Base-by-base conservation (phyloP, 2,888 invertebrate genomes). In the Cremastobaeus sp. region DNA sequence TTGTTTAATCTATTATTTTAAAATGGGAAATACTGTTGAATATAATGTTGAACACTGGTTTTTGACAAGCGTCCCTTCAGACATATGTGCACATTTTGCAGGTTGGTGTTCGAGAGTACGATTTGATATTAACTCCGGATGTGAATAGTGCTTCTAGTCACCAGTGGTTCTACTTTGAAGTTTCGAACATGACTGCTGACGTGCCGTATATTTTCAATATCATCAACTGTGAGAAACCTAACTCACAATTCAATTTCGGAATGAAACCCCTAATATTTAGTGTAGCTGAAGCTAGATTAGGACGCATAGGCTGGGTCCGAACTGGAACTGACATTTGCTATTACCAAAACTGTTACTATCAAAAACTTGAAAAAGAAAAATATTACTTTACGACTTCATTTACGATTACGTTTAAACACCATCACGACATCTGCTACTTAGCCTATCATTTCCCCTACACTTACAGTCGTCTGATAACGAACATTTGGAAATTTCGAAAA, bases 141-240 rank as follows among this genome's bases (percentile, higher is more conserved):
- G 92, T 95, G 39, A 95, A 95, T 88, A 93, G 94, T 1, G 90
- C 90, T 15, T 91, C 91, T 68, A 93, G 95, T 76, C 93, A 93
- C 84, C 95, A 96, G 83, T 96, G 96, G 96, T 96, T 96, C 88
- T 96, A 96, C 88, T 96, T 96, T 84, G 93, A 95, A 88, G 93
- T 96, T n/a, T 90, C 91, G 34, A 93, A 94, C 85, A 95, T 95
- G 92, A 88, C 90, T 59, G 90, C 92, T 55, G 90, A 90, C 60
- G 89, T 90, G 1, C 90, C 92, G 0, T 96, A 96, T 85, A 90
- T 92, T 35, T 96, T 96, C 88, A 96, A 96, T 85, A 94, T 96
- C 55, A 91, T 95, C 80, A 96, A 96, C 89, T 95, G 95, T 88
- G 93, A 95, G 84, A 96, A 96, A 86, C 91, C 92, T 32, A 94